Evolutionary conservation across 2,888 invertebrate genomes (phyloP), one percentile per base, ranked within the genome.

Genomic region (Drosophila ustulata): DNA sequence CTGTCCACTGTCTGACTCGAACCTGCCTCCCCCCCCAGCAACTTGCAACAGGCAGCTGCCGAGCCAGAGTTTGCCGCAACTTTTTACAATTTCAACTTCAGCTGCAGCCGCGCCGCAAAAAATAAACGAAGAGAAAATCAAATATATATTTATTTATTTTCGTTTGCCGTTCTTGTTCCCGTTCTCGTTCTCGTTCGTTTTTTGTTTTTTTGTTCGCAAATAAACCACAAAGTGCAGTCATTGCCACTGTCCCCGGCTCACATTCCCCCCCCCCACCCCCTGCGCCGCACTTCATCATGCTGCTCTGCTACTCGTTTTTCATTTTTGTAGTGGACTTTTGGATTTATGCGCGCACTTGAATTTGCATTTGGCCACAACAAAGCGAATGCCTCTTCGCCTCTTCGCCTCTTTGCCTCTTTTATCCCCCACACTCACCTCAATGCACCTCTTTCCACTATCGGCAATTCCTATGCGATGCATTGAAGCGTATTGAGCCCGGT

Each of bases 281-380:
- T n/a, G 32, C 18, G 4, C 43, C 51, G 18, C 45, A 18, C 45
- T 4, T 18, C 18, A 18, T 18, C 18, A 18, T 18, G 18, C 13
- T 5, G 30, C 30, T 1, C 4, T 18, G 30, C 30, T 30, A 3
- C 47, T 70, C 56, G 55, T 65, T 69, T 79, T 63, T 78, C 66
- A 64, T 46, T 55, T 58, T 55, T 59, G 55, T 49, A 50, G 57
- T 51, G 37, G 59, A 51, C 50, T 88, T 86, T 82, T 68, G 84
- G 89, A 88, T 83, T 83, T 88, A 86, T 83, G 84, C 78, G 82
- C 84, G 49, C 82, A 80, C 83, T 83, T 86, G 82, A 83, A 83
- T 83, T 88, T 83, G 89, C 83, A 83, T 83, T 88, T 75, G 71
- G 65, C 71, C 84, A 70, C 71, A 81, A 81, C 82, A 81, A 81